These are phyloP conservation scores for Erythrocercus mccallii DNA, from an alignment of 2,113 vertebrate genomes.

Conservation along the genomic window DNA sequence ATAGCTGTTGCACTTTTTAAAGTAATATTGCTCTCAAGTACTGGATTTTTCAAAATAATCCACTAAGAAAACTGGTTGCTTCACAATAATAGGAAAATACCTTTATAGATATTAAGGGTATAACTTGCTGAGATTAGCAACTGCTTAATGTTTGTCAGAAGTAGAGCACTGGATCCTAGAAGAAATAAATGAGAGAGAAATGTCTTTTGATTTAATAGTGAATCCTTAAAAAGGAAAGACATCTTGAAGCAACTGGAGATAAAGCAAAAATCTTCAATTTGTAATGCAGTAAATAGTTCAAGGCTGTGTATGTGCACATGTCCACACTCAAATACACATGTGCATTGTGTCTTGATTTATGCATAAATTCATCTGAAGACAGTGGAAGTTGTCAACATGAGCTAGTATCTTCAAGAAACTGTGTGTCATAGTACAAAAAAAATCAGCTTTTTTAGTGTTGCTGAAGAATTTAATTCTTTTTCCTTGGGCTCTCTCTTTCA, in stretches of 20 bases:
- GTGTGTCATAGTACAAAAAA: not conserved
- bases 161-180: not conserved
- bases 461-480: not conserved
- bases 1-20: not conserved
- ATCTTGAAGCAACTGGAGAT: not conserved
- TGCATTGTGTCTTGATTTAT: not conserved
- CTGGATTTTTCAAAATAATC: not conserved
- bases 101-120: not conserved
- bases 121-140: not conserved
- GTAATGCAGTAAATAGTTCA: not conserved
- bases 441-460: not conserved
- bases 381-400: not conserved
- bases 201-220: not conserved
- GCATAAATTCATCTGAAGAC: not conserved
- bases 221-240: not conserved
- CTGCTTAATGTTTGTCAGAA: not conserved
- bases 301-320: rapidly evolving
- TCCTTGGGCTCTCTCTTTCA: not conserved
- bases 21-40: not conserved
- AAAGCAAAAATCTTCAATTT: not conserved
- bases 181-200: not conserved
- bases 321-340: not conserved
- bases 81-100: not conserved
- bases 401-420: not conserved
- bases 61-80: not conserved